A percentile compares a stretch with the other conserved stretches of the same genome.
phyloP scores from a whole-genome alignment of 2,797 vertebrate species.

The Choloepus didactylus region DNA sequence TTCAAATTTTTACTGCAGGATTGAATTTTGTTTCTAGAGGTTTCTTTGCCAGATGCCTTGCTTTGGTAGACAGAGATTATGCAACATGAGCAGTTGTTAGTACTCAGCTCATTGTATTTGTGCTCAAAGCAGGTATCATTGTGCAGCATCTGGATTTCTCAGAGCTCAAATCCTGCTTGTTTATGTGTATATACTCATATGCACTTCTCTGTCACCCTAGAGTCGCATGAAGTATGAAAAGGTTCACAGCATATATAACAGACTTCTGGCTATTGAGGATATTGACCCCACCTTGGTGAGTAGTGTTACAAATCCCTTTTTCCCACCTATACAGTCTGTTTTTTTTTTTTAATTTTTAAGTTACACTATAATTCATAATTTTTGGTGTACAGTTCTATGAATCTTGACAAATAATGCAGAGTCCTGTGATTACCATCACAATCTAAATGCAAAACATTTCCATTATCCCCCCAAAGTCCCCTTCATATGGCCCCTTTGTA shows the following conservation, averaged over 20 bases:
- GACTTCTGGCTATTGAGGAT: slow-evolving; percentile 93
- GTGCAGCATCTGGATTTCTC: slow-evolving; percentile 36
- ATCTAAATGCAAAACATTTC: neutral
- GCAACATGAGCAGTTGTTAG: slow-evolving; percentile 20
- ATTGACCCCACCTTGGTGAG: slow-evolving; percentile 95
- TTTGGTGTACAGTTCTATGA: slow-evolving; percentile 12
- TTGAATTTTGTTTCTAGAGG: slow-evolving; percentile 33
- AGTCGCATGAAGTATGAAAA: slow-evolving; percentile 99
- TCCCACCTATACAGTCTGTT: neutral
- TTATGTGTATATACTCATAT: slow-evolving; percentile 50
- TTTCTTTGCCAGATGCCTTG: slow-evolving; percentile 27
- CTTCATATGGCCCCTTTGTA: neutral
- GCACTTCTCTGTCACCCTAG: slow-evolving; percentile 84
- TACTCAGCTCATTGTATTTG: slow-evolving; percentile 36
- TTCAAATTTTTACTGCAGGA: slow-evolving; percentile 15
- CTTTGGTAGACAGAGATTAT: slow-evolving; percentile 59
- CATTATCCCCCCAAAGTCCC: neutral
- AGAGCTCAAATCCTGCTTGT: slow-evolving; percentile 34
- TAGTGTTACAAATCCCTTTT: slow-evolving; percentile 15
- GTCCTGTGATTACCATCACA: slow-evolving; percentile 26
- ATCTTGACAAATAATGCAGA: slow-evolving; percentile 46
- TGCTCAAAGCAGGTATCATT: slow-evolving; percentile 14
- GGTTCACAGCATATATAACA: slow-evolving; percentile 98
- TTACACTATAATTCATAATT: neutral
- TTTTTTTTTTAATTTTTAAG: neutral